These are phyloP conservation scores for Meloidogyne chitwoodi DNA, from an alignment of 1,140 invertebrate genomes.

Conservation along the genomic window DNA sequence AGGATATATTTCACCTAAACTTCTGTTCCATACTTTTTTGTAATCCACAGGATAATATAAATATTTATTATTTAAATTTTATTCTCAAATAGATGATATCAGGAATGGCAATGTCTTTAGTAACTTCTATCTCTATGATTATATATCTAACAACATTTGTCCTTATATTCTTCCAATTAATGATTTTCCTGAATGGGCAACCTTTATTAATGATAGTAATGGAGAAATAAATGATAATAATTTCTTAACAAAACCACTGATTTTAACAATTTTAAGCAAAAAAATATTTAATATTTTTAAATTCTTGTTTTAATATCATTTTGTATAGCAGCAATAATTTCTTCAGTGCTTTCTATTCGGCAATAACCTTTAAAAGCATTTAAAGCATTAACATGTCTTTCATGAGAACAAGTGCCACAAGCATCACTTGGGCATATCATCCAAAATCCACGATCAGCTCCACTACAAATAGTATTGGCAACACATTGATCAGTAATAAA, in stretches of 20 bases:
- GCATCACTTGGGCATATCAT: conserved; percentile 4
- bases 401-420: neutral
- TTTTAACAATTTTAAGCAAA: neutral
- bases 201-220: neutral
- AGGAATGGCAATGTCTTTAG: conserved; percentile 1
- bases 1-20: too few relatives aligned
- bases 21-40: too few relatives aligned
- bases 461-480: conserved; percentile 4
- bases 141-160: conserved; percentile 40
- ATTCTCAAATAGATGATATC: conserved; percentile 13
- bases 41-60: too few relatives aligned
- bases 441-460: conserved; percentile 8
- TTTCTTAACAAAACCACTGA: neutral
- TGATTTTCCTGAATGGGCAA: conserved; percentile 36
- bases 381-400: conserved; percentile 6
- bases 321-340: conserved; percentile 6
- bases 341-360: conserved; percentile 4
- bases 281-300: neutral
- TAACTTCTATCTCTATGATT: conserved; percentile 11
- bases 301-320: neutral
- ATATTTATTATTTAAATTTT: too few relatives aligned
- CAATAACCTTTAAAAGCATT: conserved; percentile 13
- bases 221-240: neutral
- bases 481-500: conserved; percentile 19
- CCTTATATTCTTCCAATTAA: conserved; percentile 37